Base-by-base conservation (phyloP, 2,888 invertebrate genomes). In the Lasioglossum malachurum region DNA sequence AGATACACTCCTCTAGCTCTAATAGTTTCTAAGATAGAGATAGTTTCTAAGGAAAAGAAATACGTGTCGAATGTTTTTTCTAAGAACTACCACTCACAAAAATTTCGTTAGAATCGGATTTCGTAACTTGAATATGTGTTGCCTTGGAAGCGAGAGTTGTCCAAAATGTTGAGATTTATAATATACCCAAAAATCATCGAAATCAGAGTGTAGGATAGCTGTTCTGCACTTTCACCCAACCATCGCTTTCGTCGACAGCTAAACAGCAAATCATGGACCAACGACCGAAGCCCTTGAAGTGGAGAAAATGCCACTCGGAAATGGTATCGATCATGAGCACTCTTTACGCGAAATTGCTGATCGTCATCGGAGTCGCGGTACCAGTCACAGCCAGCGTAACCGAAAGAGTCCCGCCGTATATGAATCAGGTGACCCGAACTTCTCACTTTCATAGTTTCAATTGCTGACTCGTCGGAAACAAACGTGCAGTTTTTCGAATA, bases 351-450 rank as follows among this genome's bases (percentile, higher is more conserved):
- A 98, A 98, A 94, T 96, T 98, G 23, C 95, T 99, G 83, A 98
- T 98, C 23, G 97, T 98, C 8, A 90, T 95, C 72, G 95, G 94
- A 31, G 96, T 98, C 64, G 98, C 98, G 27, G 97, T 99, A 92
- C 98, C 98, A 4, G 97, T 98, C 86, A 98, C 98, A 4, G 98
- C 98, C 96, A 97, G 98, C 77, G 97, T 98, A 87, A 97, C 98
- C 5, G 96, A 97, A 75, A 97, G 97, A 92, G 97, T 98, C 41
- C 97, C 97, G 31, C 96, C 97, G 49, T 96, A 97, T 82, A 97
- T 97, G 93, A 98, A 98, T 94, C 97, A 97, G 96, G 97, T 97
- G 60, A 67, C 12, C n/a, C 76, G 72, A 57, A 41, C 19, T 46
- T 44, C 14, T 71, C 12, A 19, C 38, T 71, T n/a, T 41, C 4